phyloP scores from a whole-genome alignment of 2,888 invertebrate genomes.

The Choristoneura rosaceana region DNA sequence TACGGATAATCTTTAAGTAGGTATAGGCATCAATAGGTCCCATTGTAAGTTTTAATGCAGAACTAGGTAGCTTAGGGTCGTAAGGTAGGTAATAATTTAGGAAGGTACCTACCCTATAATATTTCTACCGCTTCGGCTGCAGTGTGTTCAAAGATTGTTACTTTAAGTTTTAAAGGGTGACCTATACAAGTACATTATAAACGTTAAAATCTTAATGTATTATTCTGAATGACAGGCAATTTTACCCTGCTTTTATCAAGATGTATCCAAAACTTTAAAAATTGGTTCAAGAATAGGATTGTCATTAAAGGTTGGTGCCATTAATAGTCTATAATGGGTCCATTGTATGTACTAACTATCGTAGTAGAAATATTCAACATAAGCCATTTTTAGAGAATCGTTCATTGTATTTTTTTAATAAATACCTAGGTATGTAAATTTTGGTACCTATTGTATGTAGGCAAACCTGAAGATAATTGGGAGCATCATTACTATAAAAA shows the following conservation, averaged over 20 bases:
- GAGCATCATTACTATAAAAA: background rate
- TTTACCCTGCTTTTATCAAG: slow-evolving; percentile 79
- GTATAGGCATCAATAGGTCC: slow-evolving; percentile 40
- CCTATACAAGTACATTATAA: slow-evolving; percentile 45
- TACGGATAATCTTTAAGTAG: slow-evolving; percentile 30
- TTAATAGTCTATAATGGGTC: slow-evolving; percentile 33
- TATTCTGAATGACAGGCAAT: slow-evolving; percentile 75
- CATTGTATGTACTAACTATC: slow-evolving; percentile 28
- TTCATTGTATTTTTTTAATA: background rate
- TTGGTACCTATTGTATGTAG: background rate
- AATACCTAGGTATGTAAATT: background rate
- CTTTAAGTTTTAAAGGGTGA: slow-evolving; percentile 24
- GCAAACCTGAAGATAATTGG: background rate
- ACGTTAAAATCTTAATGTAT: slow-evolving; percentile 64
- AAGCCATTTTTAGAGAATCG: background rate
- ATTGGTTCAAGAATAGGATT: slow-evolving; percentile 73
- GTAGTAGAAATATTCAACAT: slow-evolving; percentile 2
- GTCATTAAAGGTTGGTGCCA: slow-evolving; percentile 44
- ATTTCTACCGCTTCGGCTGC: slow-evolving; percentile 26
- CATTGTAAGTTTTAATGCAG: slow-evolving; percentile 36
- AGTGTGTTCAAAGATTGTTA: slow-evolving; percentile 26
- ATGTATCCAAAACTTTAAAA: slow-evolving; percentile 69
- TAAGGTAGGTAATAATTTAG: slow-evolving; percentile 13
- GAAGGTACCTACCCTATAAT: slow-evolving; percentile 17
- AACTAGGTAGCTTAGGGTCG: slow-evolving; percentile 19